Percentiles rank a stretch among this genome's conserved stretches.
These are phyloP conservation scores for Sardina pilchardus DNA, from an alignment of 2,113 vertebrate genomes.

Conservation along the genomic window DNA sequence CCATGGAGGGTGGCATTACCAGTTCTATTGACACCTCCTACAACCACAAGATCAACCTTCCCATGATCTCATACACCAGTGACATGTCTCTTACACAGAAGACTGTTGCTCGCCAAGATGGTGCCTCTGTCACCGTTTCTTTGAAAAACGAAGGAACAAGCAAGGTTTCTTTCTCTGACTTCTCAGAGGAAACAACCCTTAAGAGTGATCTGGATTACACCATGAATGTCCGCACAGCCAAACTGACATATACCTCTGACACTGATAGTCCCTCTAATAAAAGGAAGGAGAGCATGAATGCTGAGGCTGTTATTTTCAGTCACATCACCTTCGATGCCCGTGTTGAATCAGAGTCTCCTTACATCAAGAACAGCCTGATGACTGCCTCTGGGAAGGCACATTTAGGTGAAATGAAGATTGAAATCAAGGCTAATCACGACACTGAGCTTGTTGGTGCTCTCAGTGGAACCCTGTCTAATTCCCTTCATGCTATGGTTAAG, in stretches of 20 bases:
- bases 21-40: slow-evolving; percentile 75
- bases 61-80: slow-evolving; percentile 66
- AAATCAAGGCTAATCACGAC: slow-evolving; percentile 76
- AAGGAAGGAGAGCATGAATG: slow-evolving; percentile 74
- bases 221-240: slow-evolving; percentile 64
- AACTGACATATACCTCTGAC: slow-evolving; percentile 70
- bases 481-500: slow-evolving; percentile 63
- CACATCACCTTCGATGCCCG: slow-evolving; percentile 70
- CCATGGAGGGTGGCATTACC: slow-evolving; percentile 64
- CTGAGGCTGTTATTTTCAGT: slow-evolving; percentile 66
- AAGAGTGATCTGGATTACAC: slow-evolving; percentile 71
- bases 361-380: slow-evolving; percentile 74
- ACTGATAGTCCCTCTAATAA: slow-evolving; percentile 73
- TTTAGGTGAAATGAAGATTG: slow-evolving; percentile 69
- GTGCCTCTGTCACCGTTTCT: slow-evolving; percentile 61
- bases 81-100: slow-evolving; percentile 71
- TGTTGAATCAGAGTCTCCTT: slow-evolving; percentile 73
- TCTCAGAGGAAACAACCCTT: slow-evolving; percentile 73
- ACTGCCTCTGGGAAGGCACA: slow-evolving; percentile 69
- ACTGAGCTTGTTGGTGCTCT: slow-evolving; percentile 74
- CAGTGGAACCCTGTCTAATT: slow-evolving; percentile 79
- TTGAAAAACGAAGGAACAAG: slow-evolving; percentile 71
- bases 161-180: slow-evolving; percentile 60
- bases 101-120: slow-evolving; percentile 67
- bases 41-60: slow-evolving; percentile 75